A percentile compares a stretch with the other conserved stretches of the same genome.
Conservation (phyloP, 2,888 invertebrate genomes). For the Margaritifera margaritifera region DNA sequence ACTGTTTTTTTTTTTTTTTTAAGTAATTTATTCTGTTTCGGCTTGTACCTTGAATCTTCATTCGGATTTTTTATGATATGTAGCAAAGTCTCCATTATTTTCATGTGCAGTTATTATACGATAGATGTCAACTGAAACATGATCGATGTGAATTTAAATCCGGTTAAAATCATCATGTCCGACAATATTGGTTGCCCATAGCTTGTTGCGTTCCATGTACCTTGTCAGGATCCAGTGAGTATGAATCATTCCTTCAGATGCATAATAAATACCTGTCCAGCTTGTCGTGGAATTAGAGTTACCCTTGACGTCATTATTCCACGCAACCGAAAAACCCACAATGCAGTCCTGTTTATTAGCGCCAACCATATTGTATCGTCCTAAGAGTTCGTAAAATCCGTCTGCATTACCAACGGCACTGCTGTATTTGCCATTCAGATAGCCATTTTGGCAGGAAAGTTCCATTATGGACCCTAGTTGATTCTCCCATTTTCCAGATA, state of each 20-base stretch:
- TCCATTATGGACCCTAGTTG: conserved; percentile 5
- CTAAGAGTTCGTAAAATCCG: conserved; percentile 1
- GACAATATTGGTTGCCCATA: conserved; percentile 1
- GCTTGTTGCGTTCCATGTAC: conserved; percentile 1
- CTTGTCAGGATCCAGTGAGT: conserved; percentile 4
- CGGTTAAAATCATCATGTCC: conserved; percentile 6
- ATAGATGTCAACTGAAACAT: too few relatives aligned
- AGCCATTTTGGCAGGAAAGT: background rate
- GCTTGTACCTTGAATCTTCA: too few relatives aligned
- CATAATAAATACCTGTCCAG: conserved; percentile 4
- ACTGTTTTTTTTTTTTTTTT: too few relatives aligned
- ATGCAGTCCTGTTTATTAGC: background rate
- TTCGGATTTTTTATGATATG: too few relatives aligned
- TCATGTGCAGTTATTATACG: too few relatives aligned
- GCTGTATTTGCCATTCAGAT: conserved; percentile 2
- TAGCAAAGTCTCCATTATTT: too few relatives aligned
- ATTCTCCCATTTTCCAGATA: conserved; percentile 8
- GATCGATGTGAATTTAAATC: too few relatives aligned
- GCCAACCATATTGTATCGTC: conserved; percentile 1
- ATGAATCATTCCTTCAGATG: conserved; percentile 1
- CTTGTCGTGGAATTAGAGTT: conserved; percentile 8
- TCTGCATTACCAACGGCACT: conserved; percentile 3
- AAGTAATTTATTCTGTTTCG: too few relatives aligned
- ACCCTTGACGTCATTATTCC: conserved; percentile 4
- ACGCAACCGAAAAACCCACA: conserved; percentile 5